Base-by-base conservation (phyloP, 2,113 vertebrate species). In the Trematomus loennbergii region DNA sequence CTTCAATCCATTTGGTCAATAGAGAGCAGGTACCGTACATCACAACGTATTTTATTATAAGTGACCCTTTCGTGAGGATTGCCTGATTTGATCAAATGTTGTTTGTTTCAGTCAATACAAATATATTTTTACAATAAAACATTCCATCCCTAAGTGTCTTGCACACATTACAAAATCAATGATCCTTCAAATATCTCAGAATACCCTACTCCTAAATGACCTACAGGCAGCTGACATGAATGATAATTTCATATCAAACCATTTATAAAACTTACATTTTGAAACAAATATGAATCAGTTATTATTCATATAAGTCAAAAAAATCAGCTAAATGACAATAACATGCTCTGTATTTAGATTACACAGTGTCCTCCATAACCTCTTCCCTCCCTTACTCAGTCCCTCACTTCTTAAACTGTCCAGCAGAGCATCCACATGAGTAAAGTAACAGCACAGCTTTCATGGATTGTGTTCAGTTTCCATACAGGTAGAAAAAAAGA, bases 221-320 rank as follows among this genome's bases (percentile, higher is more conserved):
- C 7, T 40, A 16, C 50, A 69, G 81, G 64, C 75, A 70, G 69
- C 71, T 75, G 69, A 75, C 46, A 40, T 55, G 59, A 71, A 82
- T 84, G 81, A 61, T 82, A 49, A 72, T 75, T 57, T 52, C 62
- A 81, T 49, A 68, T 60, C 9, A 78, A 76, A 57, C 5, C 57
- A 68, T 69, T 85, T 10, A 45, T 63, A 50, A 76, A 52, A 79
- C 69, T 71, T 78, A 75, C 74, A 76, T 84, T 81, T 84, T 79
- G 62, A 72, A 71, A 81, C 57, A 77, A 84, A 85, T 75, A 78
- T 73, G 54, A 52, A 84, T 68, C 73, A 69, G 25, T 64, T 53
- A 76, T 64, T 17, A 80, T 84, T 69, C 36, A 40, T 40, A 8
- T 40, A 40, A 40, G 36, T 40, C 36, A 9, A 40, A 16, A 50